Conservation (phyloP, 2,113 vertebrate species). For the Misgurnus mizolepis region DNA sequence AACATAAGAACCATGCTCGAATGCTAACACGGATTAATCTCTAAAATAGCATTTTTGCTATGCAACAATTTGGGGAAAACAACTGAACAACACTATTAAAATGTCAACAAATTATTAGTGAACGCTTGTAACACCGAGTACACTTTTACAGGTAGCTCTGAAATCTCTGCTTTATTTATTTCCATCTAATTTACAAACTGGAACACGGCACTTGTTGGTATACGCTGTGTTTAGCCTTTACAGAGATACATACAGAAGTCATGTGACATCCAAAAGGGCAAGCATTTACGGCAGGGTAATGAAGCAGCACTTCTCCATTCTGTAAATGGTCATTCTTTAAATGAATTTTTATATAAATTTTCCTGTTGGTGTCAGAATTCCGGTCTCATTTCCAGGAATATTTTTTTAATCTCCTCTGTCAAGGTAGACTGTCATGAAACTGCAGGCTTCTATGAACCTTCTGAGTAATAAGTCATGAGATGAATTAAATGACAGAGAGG, state of each 20-base stretch:
- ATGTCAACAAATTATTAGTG: background rate
- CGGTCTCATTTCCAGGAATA: background rate
- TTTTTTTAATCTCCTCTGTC: slow-evolving; percentile 8
- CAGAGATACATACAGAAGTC: slow-evolving; percentile 3
- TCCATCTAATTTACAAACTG: background rate
- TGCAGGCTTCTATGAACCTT: background rate
- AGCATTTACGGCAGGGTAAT: background rate
- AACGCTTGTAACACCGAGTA: background rate
- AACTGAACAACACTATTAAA: slow-evolving; percentile 5
- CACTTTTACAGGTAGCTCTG: background rate
- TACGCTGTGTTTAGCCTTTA: background rate
- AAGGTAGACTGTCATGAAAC: slow-evolving; percentile 1
- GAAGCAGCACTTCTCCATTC: background rate
- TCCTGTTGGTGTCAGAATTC: slow-evolving; percentile 21
- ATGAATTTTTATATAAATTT: slow-evolving; percentile 19
- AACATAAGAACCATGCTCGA: background rate
- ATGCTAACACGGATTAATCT: background rate
- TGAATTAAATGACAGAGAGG: background rate
- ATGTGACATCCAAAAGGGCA: background rate
- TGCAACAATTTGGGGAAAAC: slow-evolving; percentile 1
- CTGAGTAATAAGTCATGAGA: slow-evolving; percentile 6
- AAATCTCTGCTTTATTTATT: background rate
- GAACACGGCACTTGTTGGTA: background rate
- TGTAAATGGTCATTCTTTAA: slow-evolving; percentile 1
- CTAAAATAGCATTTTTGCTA: slow-evolving; percentile 3